Evolutionary conservation across 2,113 vertebrate species (phyloP), one percentile per base, ranked within the genome.

Genomic region (Odobenus rosmarus): DNA sequence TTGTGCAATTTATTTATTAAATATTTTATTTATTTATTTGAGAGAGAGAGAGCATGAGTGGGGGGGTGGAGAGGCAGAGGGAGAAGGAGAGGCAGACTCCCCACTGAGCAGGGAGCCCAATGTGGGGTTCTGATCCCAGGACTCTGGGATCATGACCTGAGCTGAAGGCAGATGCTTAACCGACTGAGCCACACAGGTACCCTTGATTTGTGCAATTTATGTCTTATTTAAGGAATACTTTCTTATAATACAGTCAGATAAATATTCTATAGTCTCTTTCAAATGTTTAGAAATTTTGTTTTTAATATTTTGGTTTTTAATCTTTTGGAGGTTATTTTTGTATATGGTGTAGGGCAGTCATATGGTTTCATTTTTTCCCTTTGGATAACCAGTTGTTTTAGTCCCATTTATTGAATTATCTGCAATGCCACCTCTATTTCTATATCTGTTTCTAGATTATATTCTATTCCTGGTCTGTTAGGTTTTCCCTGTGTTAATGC

Each of bases 261-360:
- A 69, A 77, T 59, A 74, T 71, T 28, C 28, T 59, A 11, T 85
- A 90, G 81, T 76, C 3, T 61, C 59, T 76, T 95, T 67, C 3
- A 67, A 57, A 36, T 51, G 12, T 90, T 51, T 77, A 36, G 33
- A 55, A 69, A 36, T 59, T 77, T 81, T 21, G 21, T 64, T 81
- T 79, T 53, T 67, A 61, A 69, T 15, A 46, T 81, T 88, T 95
- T 69, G 53, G 1, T 46, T 84, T 91, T 77, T 71, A 83, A 71
- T 84, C 31, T 28, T 49, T 81, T 90, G 26, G 12, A 5, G 36
- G 76, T 95, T 86, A 86, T 95, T 90, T 94, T 93, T 33, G n/a
- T 62, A 5, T 69, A 49, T 49, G 53, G n/a, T n/a, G 0, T 83
- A 91, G 21, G 24, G 7, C 3, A 69, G 1, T 11, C 12, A 59